Percentiles rank a stretch among this genome's conserved stretches.
Evolutionary conservation across 2,797 vertebrate species (phyloP).

Genomic region (Acomys russatus): DNA sequence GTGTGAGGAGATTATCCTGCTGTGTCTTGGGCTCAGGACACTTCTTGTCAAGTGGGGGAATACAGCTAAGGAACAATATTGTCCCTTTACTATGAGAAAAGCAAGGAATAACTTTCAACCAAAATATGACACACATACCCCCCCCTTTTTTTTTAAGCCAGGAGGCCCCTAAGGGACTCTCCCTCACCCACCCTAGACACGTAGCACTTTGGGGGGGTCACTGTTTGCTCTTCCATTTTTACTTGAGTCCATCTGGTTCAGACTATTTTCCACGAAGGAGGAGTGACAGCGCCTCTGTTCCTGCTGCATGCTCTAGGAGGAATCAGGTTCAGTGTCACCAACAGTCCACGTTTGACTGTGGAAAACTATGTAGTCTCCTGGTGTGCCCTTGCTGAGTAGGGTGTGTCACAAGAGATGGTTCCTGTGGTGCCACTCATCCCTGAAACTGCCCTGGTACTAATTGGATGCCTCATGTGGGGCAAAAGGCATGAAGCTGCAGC

Average conservation of each 20-base stretch:
- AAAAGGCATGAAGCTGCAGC: neutral
- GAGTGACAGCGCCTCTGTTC: neutral
- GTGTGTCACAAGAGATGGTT: neutral
- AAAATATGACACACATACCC: neutral
- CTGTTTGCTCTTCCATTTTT: neutral
- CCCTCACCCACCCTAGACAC: neutral
- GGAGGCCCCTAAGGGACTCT: neutral
- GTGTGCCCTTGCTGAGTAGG: neutral
- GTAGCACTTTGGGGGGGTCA: neutral
- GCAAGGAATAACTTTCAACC: neutral
- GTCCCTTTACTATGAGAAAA: neutral
- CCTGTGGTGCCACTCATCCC: fast-evolving
- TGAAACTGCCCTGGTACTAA: neutral
- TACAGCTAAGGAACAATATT: neutral
- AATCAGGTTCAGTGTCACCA: neutral
- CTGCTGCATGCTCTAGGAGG: neutral
- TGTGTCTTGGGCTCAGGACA: neutral
- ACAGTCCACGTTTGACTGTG: neutral
- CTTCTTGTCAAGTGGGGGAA: neutral
- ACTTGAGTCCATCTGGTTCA: neutral
- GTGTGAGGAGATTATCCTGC: neutral
- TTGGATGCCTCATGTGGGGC: neutral
- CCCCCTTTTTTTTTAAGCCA: neutral
- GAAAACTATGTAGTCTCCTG: neutral
- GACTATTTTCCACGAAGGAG: neutral